These are phyloP conservation scores for Eudiplozoon nipponicum DNA, from an alignment of 2,888 invertebrate genomes.

Conservation along the genomic window DNA sequence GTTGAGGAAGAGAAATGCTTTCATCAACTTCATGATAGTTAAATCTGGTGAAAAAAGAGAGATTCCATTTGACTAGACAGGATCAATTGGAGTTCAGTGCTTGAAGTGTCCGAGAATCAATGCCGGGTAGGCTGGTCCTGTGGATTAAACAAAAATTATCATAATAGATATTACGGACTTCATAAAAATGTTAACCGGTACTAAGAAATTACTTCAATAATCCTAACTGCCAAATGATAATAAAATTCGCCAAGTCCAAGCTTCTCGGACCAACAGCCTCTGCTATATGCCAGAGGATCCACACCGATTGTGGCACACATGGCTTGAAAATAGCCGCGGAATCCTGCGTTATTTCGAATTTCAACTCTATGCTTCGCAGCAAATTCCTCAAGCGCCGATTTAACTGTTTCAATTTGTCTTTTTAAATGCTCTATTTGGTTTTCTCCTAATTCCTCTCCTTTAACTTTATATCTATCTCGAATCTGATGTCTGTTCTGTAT, in stretches of 20 bases:
- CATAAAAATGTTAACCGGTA: too few species aligned
- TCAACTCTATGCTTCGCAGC: constrained; percentile 57
- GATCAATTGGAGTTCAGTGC: too few species aligned
- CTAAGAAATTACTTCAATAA: constrained; percentile 84
- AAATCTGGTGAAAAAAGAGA: too few species aligned
- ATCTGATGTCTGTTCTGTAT: constrained; percentile 27
- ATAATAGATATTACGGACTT: too few species aligned
- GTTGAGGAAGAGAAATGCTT: too few species aligned
- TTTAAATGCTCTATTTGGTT: constrained; percentile 40
- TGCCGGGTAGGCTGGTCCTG: too few species aligned
- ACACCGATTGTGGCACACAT: constrained; percentile 98
- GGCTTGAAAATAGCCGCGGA: constrained; percentile 73
- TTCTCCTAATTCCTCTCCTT: constrained; percentile 60
- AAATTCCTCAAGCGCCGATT: constrained; percentile 63
- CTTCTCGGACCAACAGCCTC: constrained; percentile 68
- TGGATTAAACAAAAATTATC: too few species aligned
- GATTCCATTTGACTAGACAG: too few species aligned
- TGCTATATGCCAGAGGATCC: constrained; percentile 62
- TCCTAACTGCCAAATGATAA: constrained; percentile 79
- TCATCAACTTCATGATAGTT: too few species aligned
- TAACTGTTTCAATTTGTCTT: constrained; percentile 63
- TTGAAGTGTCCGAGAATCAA: too few species aligned
- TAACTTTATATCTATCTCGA: constrained; percentile 54
- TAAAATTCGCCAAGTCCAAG: constrained; percentile 96
- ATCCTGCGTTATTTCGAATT: constrained; percentile 67